Evolutionary conservation across 2,797 vertebrate species (phyloP).

Genomic region (Sebastes flavidus): DNA sequence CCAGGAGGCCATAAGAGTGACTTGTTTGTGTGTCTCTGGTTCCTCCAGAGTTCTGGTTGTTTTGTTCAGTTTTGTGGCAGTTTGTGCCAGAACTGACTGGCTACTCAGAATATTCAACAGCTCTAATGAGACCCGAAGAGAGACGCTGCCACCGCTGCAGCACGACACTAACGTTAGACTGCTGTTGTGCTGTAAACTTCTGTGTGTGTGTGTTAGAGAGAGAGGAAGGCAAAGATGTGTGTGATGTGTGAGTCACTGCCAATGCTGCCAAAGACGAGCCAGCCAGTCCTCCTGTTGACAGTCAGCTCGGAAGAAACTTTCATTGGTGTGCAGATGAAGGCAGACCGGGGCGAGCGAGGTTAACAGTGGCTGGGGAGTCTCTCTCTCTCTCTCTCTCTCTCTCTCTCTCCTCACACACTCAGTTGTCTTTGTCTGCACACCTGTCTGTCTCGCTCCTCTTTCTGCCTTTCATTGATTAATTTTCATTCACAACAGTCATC

Average conservation of each 20-base stretch:
- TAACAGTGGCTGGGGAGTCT: neutral
- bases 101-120: slow-evolving; percentile 43
- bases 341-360: slow-evolving; percentile 19
- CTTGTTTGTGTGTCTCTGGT: neutral
- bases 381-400: slow-evolving; percentile 2
- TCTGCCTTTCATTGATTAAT: neutral
- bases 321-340: slow-evolving; percentile 1
- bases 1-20: neutral
- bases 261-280: slow-evolving; percentile 11
- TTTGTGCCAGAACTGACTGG: slow-evolving; percentile 19
- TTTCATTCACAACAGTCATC: neutral
- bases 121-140: slow-evolving; percentile 69
- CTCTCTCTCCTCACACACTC: neutral
- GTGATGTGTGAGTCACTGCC: neutral
- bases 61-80: neutral
- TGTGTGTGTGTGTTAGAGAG: neutral
- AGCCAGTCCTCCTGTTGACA: neutral
- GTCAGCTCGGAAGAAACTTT: neutral
- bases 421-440: neutral
- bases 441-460: neutral
- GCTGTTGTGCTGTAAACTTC: neutral
- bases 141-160: slow-evolving; percentile 1
- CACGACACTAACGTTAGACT: neutral
- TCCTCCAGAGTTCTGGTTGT: neutral
- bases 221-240: neutral